Base-by-base conservation (phyloP, 2,113 vertebrate genomes). In the Solea solea region DNA sequence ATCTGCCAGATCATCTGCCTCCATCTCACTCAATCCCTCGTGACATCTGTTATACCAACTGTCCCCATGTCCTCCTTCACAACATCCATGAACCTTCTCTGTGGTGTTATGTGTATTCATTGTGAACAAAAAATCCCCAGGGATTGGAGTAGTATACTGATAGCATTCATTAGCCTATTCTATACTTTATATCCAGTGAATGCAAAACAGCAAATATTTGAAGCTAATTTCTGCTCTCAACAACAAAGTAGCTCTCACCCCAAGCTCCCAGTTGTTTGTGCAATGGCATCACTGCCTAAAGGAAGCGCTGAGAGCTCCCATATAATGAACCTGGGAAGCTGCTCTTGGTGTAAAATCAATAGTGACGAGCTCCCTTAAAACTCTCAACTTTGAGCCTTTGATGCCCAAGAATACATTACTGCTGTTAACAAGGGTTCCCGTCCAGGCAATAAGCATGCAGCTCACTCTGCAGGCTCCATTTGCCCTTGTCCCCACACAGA, bases 251-350 rank as follows among this genome's bases (percentile, higher is more conserved):
- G 28, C 7, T 53, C 62, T 85, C 76, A 77, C 59, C 54, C 64
- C 7, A 0, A 60, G 75, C 70, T 57, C 55, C 60, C 53, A 48
- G 65, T 74, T 87, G 82, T 88, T 84, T 88, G 63, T 70, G 64
- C 63, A 58, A 71, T 69, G 53, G 77, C 70, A 72, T 52, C 7
- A 21, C 69, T 69, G 58, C 73, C 65, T 64, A 76, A 72, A 70
- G 69, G 64, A 55, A 79, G 52, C 65, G 61, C 73, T 64, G 80
- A 81, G 70, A 86, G 75, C 74, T 80, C 63, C 69, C 58, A 54
- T 84, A 86, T 92, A 92, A 91, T 91, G 86, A 92, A 91, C 75
- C 69, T 15, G 51, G 82, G 79, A 90, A 85, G 83, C 74, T 72
- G 42, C 46, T 70, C 67, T 76, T 81, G 34, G 53, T 76, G 66